A percentile compares a stretch with the other conserved stretches of the same genome.
Conservation (phyloP, 2,797 vertebrate species). For the Todus mexicanus region DNA sequence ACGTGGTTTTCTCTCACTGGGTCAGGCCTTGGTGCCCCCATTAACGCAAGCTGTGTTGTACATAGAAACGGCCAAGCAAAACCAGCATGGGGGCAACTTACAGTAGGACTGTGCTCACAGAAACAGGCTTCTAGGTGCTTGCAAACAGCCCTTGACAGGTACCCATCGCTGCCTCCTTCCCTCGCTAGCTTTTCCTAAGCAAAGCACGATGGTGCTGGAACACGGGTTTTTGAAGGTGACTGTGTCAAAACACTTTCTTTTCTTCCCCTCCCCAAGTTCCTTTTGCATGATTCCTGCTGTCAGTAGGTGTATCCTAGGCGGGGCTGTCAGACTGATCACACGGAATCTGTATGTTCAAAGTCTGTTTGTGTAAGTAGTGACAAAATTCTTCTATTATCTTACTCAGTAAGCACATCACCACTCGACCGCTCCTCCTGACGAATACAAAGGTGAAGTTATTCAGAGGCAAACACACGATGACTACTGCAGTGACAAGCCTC, state of each 20-base stretch:
- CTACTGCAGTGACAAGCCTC: not conserved
- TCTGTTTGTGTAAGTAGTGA: not conserved
- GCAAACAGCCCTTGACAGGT: not conserved
- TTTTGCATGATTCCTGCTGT: not conserved
- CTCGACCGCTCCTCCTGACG: not conserved
- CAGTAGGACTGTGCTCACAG: not conserved
- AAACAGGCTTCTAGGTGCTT: not conserved
- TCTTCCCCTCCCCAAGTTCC: not conserved
- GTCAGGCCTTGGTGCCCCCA: not conserved
- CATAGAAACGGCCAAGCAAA: not conserved
- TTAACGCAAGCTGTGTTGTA: not conserved
- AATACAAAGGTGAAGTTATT: conserved; percentile 22
- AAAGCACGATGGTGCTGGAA: not conserved
- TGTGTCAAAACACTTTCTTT: not conserved
- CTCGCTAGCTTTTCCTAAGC: not conserved
- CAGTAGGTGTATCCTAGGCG: not conserved
- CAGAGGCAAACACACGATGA: not conserved
- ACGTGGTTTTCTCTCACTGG: not conserved
- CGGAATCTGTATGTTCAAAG: not conserved
- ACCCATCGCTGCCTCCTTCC: not conserved
- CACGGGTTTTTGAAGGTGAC: not conserved
- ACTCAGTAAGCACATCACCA: not conserved
- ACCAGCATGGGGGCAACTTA: not conserved
- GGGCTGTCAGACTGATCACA: not conserved
- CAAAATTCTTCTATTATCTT: not conserved